Conservation (phyloP, 2,113 vertebrate species). For the Misgurnus anguillicaudatus region DNA sequence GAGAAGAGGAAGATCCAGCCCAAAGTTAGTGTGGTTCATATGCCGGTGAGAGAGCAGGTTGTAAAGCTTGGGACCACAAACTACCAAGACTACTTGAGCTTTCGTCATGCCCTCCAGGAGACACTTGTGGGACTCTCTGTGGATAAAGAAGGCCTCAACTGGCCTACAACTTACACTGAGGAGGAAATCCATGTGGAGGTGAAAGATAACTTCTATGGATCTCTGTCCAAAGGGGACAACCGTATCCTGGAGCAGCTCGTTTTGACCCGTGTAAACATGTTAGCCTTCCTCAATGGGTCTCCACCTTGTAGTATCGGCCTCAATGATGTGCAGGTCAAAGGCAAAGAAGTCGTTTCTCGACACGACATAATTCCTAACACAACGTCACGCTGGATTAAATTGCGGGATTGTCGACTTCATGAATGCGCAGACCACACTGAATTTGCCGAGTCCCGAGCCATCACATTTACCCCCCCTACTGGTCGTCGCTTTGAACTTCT, state of each 20-base stretch:
- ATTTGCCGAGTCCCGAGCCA: slow-evolving; percentile 72
- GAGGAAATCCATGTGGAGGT: slow-evolving; percentile 86
- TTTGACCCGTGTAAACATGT: slow-evolving; percentile 78
- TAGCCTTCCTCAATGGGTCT: slow-evolving; percentile 83
- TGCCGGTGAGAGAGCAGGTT: slow-evolving; percentile 80
- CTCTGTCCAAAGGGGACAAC: slow-evolving; percentile 76
- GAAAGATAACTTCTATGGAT: slow-evolving; percentile 81
- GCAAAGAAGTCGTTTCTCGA: slow-evolving; percentile 85
- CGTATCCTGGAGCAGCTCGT: slow-evolving; percentile 79
- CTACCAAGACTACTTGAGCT: slow-evolving; percentile 84
- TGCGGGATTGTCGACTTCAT: slow-evolving; percentile 79
- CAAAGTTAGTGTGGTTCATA: slow-evolving; percentile 79
- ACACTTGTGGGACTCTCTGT: slow-evolving; percentile 74
- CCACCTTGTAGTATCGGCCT: slow-evolving; percentile 83
- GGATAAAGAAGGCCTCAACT: slow-evolving; percentile 72
- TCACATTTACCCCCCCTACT: slow-evolving; percentile 81
- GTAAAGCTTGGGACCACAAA: slow-evolving; percentile 84
- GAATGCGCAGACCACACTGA: slow-evolving; percentile 77
- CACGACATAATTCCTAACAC: slow-evolving; percentile 89
- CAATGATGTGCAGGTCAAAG: slow-evolving; percentile 85
- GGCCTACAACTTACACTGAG: slow-evolving; percentile 79
- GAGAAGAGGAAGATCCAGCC: slow-evolving; percentile 88
- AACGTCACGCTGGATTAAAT: slow-evolving; percentile 86
- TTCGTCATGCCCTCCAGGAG: slow-evolving; percentile 79
- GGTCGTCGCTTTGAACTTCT: slow-evolving; percentile 85